Conservation (phyloP, 1,140 invertebrate genomes). For the Hylaeus anthracinus region DNA sequence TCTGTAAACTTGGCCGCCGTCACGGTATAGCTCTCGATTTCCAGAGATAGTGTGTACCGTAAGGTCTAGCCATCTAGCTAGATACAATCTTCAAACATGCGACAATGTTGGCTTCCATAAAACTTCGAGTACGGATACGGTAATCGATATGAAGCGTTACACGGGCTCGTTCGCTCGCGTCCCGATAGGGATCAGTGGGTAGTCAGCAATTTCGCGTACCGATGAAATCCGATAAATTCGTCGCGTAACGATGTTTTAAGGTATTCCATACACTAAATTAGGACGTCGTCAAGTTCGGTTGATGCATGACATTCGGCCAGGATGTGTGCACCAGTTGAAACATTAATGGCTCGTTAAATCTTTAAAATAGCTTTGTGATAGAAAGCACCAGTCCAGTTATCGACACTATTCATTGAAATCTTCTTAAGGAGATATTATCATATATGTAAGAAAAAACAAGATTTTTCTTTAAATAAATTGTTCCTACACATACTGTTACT, state of each 20-base stretch:
- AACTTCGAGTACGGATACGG: slow-evolving; percentile 31
- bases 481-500: too few species aligned
- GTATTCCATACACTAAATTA: neutral
- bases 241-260: neutral
- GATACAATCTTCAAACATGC: slow-evolving; percentile 41
- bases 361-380: too few species aligned
- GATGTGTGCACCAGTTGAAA: too few species aligned
- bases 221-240: neutral
- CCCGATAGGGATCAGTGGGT: neutral
- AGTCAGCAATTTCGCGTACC: neutral
- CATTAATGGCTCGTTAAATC: too few species aligned
- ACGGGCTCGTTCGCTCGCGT: neutral
- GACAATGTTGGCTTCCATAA: slow-evolving; percentile 52
- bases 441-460: too few species aligned
- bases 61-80: slow-evolving; percentile 35
- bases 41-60: slow-evolving; percentile 43
- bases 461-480: too few species aligned
- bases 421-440: too few species aligned
- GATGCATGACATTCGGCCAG: too few species aligned
- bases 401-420: too few species aligned
- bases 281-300: neutral
- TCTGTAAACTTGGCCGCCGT: slow-evolving; percentile 50
- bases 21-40: slow-evolving; percentile 36
- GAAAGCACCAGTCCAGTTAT: too few species aligned
- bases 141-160: slow-evolving; percentile 27